Conservation (phyloP, 2,888 invertebrate species). For the Hybos culiciformis region DNA sequence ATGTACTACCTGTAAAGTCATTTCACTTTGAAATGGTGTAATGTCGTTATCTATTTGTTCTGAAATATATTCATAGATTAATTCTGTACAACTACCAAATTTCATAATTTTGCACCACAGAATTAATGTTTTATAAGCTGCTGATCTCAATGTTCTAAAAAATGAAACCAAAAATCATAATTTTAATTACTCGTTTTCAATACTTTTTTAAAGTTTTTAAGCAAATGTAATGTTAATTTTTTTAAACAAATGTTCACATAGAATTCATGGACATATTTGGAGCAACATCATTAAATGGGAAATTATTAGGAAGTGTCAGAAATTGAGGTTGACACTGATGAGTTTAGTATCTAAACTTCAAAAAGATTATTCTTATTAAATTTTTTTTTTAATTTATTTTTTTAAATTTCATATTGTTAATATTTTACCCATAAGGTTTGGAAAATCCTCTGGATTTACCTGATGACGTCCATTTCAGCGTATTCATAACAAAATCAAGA, state of each 20-base stretch:
- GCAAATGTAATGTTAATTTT: too few species aligned
- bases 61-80: slow-evolving; percentile 18
- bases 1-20: slow-evolving; percentile 20
- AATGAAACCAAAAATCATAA: neutral
- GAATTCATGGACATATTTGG: too few species aligned
- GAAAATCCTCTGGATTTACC: slow-evolving; percentile 17
- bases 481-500: slow-evolving; percentile 19
- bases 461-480: slow-evolving; percentile 23
- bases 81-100: slow-evolving; percentile 21
- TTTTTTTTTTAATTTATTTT: neutral
- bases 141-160: slow-evolving; percentile 16
- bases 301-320: too few species aligned
- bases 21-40: slow-evolving; percentile 20
- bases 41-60: slow-evolving; percentile 21
- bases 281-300: too few species aligned
- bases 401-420: neutral
- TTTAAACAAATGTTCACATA: too few species aligned
- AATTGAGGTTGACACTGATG: too few species aligned
- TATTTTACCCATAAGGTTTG: slow-evolving; percentile 20
- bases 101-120: slow-evolving; percentile 22
- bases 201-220: too few species aligned
- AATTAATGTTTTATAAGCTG: slow-evolving; percentile 19
- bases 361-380: too few species aligned
- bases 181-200: too few species aligned
- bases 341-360: too few species aligned